phyloP scores from a whole-genome alignment of 2,888 invertebrate species.

The Tetrapedia diversipes region DNA sequence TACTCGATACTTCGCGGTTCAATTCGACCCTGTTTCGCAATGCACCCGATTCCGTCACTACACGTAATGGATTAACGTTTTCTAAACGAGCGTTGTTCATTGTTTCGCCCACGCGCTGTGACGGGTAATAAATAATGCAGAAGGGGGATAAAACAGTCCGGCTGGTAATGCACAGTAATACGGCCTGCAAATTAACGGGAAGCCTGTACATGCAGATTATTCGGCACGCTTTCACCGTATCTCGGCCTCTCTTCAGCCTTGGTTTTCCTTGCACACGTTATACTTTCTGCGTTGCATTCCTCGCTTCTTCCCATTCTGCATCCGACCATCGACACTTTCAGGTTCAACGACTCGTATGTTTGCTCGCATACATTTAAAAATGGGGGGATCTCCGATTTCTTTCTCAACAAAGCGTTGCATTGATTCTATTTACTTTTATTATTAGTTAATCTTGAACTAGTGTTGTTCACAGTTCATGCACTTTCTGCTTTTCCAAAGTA shows the following conservation, averaged over 20 bases:
- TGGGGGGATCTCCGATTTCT: no score
- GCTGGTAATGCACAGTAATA: conserved; percentile 18
- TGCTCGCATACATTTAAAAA: no score
- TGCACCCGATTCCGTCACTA: no score
- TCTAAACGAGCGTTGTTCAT: conserved; percentile 8
- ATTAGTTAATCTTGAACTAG: no score
- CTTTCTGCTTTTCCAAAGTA: no score
- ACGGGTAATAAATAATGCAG: conserved; percentile 28
- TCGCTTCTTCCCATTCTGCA: not conserved
- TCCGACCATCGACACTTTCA: no score
- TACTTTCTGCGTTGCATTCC: conserved; percentile 9
- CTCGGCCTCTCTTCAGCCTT: conserved; percentile 22
- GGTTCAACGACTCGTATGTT: no score
- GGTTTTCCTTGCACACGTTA: conserved; percentile 15
- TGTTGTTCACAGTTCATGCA: no score
- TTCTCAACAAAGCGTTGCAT: no score
- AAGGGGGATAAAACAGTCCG: conserved; percentile 18
- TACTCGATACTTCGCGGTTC: no score
- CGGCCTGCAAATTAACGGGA: conserved; percentile 35
- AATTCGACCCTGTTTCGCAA: no score
- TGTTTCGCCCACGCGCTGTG: not conserved
- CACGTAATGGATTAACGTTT: not conserved
- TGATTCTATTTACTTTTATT: no score
- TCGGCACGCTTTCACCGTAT: conserved; percentile 55
- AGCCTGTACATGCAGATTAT: conserved; percentile 33